Percentiles rank a stretch among this genome's conserved stretches.
phyloP scores from a whole-genome alignment of 2,888 invertebrate genomes.

The Oxycera nigricornis region DNA sequence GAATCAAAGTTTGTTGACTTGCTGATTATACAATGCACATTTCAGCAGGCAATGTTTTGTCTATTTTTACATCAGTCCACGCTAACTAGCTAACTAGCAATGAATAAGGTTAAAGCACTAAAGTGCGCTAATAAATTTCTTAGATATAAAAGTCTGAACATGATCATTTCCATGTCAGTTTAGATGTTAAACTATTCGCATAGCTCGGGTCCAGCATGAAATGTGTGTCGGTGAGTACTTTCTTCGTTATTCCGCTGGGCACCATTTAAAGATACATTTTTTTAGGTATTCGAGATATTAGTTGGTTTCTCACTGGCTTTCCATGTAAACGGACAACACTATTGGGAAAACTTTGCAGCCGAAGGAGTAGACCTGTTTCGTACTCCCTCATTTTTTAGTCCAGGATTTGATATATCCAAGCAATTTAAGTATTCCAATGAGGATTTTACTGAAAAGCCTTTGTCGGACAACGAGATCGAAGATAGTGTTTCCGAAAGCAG shows the following conservation, averaged over 20 bases:
- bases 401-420: neutral
- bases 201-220: slow-evolving; percentile 11
- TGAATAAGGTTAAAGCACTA: neutral
- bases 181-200: neutral
- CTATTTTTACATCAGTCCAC: neutral
- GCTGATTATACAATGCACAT: neutral
- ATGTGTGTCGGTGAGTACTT: neutral
- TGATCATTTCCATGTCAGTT: neutral
- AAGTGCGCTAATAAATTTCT: slow-evolving; percentile 5
- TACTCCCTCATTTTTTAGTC: neutral
- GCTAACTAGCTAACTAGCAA: slow-evolving; percentile 9
- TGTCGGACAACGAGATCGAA: neutral
- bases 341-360: neutral
- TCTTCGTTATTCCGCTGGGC: no score
- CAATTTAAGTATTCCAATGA: neutral
- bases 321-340: neutral
- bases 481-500: neutral
- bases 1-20: neutral
- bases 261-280: neutral
- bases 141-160: slow-evolving; percentile 21
- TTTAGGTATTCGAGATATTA: neutral
- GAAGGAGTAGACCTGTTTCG: neutral
- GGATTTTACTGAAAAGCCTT: neutral
- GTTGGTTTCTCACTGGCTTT: neutral
- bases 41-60: neutral